These are phyloP conservation scores for Apotomis turbidana DNA, from an alignment of 2,888 invertebrate species.

Conservation along the genomic window DNA sequence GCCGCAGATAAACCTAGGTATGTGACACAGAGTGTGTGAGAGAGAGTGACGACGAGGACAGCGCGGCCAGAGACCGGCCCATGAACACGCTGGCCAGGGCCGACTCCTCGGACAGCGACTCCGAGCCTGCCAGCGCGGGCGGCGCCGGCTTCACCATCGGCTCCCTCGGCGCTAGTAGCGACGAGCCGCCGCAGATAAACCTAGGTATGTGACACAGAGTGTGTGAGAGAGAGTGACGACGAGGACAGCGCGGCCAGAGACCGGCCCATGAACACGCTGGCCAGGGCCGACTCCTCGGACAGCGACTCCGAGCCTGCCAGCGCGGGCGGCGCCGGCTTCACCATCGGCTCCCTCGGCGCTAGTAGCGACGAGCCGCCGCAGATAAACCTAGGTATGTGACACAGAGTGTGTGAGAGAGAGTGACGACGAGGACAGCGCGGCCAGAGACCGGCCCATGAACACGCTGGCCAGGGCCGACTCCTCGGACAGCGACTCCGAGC, in stretches of 20 bases:
- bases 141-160: no score
- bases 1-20: no score
- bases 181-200: no score
- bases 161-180: no score
- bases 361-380: no score
- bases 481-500: no score
- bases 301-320: slow-evolving; percentile 78
- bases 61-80: slow-evolving; percentile 81
- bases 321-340: slow-evolving; percentile 37
- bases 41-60: slow-evolving; percentile 35
- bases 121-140: slow-evolving; percentile 63
- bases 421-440: slow-evolving; percentile 50
- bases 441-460: slow-evolving; percentile 85
- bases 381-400: no score
- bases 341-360: no score
- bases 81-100: slow-evolving; percentile 75
- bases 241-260: slow-evolving; percentile 68
- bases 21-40: no score
- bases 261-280: slow-evolving; percentile 84
- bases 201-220: no score
- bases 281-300: slow-evolving; percentile 14
- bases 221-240: slow-evolving; percentile 6
- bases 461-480: slow-evolving; percentile 50
- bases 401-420: neutral
- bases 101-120: slow-evolving; percentile 65